Evolutionary conservation across 2,797 vertebrate species (phyloP), one percentile per base, ranked within the genome.

Genomic region (Onychomys leucogaster): DNA sequence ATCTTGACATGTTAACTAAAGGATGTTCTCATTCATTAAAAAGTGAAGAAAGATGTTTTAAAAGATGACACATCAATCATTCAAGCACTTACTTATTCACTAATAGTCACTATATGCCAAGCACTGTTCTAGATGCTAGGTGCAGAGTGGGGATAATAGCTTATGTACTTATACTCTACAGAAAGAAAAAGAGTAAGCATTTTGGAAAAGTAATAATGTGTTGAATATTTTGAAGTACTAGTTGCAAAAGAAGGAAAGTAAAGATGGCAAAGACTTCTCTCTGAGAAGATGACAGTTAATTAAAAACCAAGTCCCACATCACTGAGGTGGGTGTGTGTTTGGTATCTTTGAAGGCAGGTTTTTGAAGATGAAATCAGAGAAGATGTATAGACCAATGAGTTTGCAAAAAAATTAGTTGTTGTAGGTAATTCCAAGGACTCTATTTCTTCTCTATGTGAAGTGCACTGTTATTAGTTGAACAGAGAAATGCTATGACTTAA

Each of bases 1-100:
- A 95, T 87, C 32, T 94, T 93, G 65, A 73, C 29, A 46, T 85
- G 34, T 12, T 91, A 76, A 81, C 86, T 75, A 91, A 94, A 95
- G 37, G 6, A 71, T 61, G 77, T 84, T 86, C 65, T 75, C 61
- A 86, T 75, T 94, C 25, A 80, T 84, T 65, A 75, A 87, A 84
- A 97, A 95, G 91, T 86, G 67, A 95, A 29, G 37, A 94, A 76
- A 77, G 43, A 81, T 82, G 29, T 27, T 80, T 49, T 65, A 90
- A 49, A 87, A 91, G 92, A 77, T 21, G 88, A 75, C 21, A 93
- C 8, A 46, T 89, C 55, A 84, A 5, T 32, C 43, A 86, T 37
- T 88, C 29, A 90, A 41, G 86, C 69, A 29, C 41, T 83, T 76
- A 49, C 75, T 92, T 27, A 88, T 17, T 94, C 55, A 80, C 41